These are phyloP conservation scores for Aplocera efformata DNA, from an alignment of 2,888 invertebrate genomes.

Conservation along the genomic window DNA sequence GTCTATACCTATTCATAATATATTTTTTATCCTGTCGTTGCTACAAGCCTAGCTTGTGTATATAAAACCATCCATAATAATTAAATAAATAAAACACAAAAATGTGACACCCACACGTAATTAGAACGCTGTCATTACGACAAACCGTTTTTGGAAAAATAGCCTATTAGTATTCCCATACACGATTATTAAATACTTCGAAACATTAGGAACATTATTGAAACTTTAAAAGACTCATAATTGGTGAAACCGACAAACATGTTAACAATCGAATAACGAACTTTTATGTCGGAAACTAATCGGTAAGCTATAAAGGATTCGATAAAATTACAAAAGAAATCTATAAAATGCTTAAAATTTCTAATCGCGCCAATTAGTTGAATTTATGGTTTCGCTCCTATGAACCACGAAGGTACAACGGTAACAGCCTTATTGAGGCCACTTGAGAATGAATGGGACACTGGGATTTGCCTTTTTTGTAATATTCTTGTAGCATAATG, in stretches of 20 bases:
- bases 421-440: conserved; percentile 15
- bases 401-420: conserved; percentile 9
- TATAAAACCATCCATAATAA: no score
- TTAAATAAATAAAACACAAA: no score
- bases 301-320: conserved; percentile 62
- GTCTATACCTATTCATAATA: no score
- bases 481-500: not conserved
- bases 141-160: not conserved
- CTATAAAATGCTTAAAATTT: conserved; percentile 75
- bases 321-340: conserved; percentile 78
- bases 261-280: conserved; percentile 72
- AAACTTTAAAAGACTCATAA: conserved; percentile 40
- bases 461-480: conserved; percentile 3
- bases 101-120: no score
- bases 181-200: not conserved
- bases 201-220: conserved; percentile 4
- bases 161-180: not conserved
- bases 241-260: conserved; percentile 68
- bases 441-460: conserved; percentile 10
- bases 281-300: conserved; percentile 69
- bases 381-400: conserved; percentile 63
- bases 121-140: no score
- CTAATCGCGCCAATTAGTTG: conserved; percentile 74
- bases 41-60: no score
- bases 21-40: no score